Evolutionary conservation across 64 coral and sea anemone species (phyloP), one percentile per base, ranked within the genome.

Genomic region (Montipora foliosa): DNA sequence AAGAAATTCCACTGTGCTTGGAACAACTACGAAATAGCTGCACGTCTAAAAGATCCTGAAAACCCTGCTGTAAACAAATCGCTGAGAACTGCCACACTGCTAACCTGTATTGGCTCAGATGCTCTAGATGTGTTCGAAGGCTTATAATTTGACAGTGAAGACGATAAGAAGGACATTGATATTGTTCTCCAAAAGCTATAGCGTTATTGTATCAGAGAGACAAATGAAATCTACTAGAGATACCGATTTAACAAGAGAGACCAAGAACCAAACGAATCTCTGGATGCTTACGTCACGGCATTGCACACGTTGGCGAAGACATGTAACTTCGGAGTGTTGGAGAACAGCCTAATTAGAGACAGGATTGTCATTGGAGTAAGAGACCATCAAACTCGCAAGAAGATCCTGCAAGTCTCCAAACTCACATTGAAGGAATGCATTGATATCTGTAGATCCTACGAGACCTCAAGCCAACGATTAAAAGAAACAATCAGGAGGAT

Each of bases 171-270:
- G 61, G 61, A 64, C 61, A 64, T 64, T 64, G 61, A 64, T 64
- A 64, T 64, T 64, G 61, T 64, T 64, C 61, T 64, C 61, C 61
- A 64, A 64, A 64, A 64, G 61, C 8, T 64, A 17, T 60, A 91
- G 90, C 15, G 55, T 44, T 91, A 91, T 44, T 91, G 90, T 6
- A 91, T 83, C 22, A 79, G 90, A 78, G 90, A 91, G 53, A 79
- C 53, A 50, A 91, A 91, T 17, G 90, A 91, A 59, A 81, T 79
- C 79, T 91, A 72, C n/a, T 79, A 91, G 55, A 78, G 90, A 24
- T 91, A 91, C n/a, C 67, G 48, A 49, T 84, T 91, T 72, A 83
- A 91, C 90, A 91, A 91, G 79, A 91, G 90, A 91, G 90, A 91
- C 81, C 90, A 84, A 79, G 90, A 91, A 75, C 59, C 90, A 73